These are phyloP conservation scores for Sepiola atlantica DNA, from an alignment of 2,888 invertebrate genomes.

Conservation along the genomic window DNA sequence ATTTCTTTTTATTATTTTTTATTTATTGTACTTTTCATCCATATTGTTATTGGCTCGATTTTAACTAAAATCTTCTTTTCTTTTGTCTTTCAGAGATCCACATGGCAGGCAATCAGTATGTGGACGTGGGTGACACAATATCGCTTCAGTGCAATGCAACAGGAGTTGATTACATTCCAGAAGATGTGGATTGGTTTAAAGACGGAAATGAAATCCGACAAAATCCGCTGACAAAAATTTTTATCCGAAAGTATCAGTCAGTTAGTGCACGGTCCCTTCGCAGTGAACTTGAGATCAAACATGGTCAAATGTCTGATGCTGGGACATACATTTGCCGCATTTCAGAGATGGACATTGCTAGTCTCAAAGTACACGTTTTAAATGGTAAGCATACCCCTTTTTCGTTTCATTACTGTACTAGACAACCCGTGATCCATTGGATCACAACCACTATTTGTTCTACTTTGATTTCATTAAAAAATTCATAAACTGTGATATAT, in stretches of 20 bases:
- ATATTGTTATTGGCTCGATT: too few species aligned
- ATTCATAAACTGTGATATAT: too few species aligned
- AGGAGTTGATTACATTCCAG: slow-evolving; percentile 68
- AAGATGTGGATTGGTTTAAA: slow-evolving; percentile 70
- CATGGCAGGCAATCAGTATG: slow-evolving; percentile 64
- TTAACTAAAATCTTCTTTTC: too few species aligned
- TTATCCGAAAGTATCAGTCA: slow-evolving; percentile 67
- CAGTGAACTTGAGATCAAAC: slow-evolving; percentile 64
- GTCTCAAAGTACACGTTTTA: slow-evolving; percentile 66
- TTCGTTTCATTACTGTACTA: too few species aligned
- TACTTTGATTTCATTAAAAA: too few species aligned
- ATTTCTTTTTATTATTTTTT: not conserved
- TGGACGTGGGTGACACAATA: slow-evolving; percentile 66
- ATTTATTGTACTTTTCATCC: not conserved
- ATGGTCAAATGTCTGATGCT: slow-evolving; percentile 62
- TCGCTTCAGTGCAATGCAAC: slow-evolving; percentile 69
- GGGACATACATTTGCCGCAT: slow-evolving; percentile 69
- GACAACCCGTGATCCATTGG: too few species aligned
- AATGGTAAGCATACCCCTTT: slow-evolving; percentile 61
- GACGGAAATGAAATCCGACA: slow-evolving; percentile 66
- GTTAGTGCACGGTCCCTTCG: slow-evolving; percentile 64
- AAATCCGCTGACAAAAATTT: slow-evolving; percentile 59
- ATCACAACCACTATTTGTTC: too few species aligned
- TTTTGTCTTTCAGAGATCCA: slow-evolving; percentile 61
- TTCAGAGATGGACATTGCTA: slow-evolving; percentile 64